Conservation (phyloP, 2,113 vertebrate species). For the Parus major region DNA sequence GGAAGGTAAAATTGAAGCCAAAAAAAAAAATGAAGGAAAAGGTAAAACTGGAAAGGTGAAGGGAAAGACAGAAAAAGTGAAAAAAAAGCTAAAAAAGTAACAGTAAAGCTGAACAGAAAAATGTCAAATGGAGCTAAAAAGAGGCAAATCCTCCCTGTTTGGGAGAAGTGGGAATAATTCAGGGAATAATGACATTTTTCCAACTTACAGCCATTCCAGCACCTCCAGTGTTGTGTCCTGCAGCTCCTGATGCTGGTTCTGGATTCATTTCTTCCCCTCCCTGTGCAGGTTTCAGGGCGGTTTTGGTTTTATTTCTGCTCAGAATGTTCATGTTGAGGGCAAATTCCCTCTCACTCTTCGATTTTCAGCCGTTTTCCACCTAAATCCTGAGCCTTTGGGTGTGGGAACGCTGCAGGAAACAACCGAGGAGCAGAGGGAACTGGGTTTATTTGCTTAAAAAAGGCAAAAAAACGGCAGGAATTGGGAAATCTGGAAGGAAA, state of each 20-base stretch:
- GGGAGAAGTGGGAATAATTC: neutral
- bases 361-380: neutral
- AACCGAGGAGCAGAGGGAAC: neutral
- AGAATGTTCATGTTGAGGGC: rapidly evolving
- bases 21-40: neutral
- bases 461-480: neutral
- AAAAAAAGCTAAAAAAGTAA: neutral
- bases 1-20: neutral
- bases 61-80: neutral
- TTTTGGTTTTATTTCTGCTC: neutral
- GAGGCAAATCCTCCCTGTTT: neutral
- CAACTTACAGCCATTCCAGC: neutral
- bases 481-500: neutral
- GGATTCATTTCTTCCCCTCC: neutral
- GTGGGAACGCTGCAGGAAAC: neutral
- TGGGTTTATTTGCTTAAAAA: neutral
- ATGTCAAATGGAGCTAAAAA: neutral
- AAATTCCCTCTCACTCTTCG: neutral
- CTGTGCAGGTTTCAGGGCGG: neutral
- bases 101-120: neutral
- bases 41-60: neutral
- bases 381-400: neutral
- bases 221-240: neutral
- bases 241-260: neutral
- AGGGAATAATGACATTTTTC: neutral